phyloP scores from a whole-genome alignment of 92 coral and sea anemone genomes.

The Porites evermanni region DNA sequence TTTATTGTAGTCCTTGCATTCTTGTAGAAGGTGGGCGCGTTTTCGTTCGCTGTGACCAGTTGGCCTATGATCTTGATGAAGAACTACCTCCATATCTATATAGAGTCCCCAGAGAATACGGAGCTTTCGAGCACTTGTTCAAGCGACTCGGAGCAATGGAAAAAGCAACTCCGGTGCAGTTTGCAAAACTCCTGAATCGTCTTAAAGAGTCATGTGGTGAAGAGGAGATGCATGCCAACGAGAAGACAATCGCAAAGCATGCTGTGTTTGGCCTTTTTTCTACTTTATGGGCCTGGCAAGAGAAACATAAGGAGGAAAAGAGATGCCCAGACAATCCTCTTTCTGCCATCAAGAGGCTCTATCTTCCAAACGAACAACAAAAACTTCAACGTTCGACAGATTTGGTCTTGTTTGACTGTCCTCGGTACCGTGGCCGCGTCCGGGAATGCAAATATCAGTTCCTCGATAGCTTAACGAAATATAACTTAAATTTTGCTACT shows the following conservation, averaged over 20 bases:
- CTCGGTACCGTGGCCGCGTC: slow-evolving; percentile 42
- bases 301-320: neutral
- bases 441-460: slow-evolving; percentile 38
- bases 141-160: slow-evolving; percentile 89
- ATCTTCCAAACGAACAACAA: slow-evolving; percentile 66
- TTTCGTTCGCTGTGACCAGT: slow-evolving; percentile 82
- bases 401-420: slow-evolving; percentile 62
- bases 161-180: slow-evolving; percentile 80
- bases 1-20: slow-evolving; percentile 56
- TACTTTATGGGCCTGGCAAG: slow-evolving; percentile 51
- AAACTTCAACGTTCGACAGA: slow-evolving; percentile 38
- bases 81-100: slow-evolving; percentile 81
- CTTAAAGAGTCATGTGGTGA: slow-evolving; percentile 59
- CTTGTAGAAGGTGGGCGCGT: slow-evolving; percentile 80
- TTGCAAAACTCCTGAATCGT: slow-evolving; percentile 64
- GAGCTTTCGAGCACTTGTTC: slow-evolving; percentile 70
- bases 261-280: slow-evolving; percentile 78
- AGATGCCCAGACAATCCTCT: slow-evolving; percentile 33
- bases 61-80: slow-evolving; percentile 61
- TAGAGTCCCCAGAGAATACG: slow-evolving; percentile 77
- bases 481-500: slow-evolving; percentile 13
- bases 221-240: slow-evolving; percentile 45
- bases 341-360: slow-evolving; percentile 51
- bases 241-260: slow-evolving; percentile 55
- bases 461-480: slow-evolving; percentile 51